Conservation (phyloP, 2,113 vertebrate species). For the Macheiramphus alcinus region DNA sequence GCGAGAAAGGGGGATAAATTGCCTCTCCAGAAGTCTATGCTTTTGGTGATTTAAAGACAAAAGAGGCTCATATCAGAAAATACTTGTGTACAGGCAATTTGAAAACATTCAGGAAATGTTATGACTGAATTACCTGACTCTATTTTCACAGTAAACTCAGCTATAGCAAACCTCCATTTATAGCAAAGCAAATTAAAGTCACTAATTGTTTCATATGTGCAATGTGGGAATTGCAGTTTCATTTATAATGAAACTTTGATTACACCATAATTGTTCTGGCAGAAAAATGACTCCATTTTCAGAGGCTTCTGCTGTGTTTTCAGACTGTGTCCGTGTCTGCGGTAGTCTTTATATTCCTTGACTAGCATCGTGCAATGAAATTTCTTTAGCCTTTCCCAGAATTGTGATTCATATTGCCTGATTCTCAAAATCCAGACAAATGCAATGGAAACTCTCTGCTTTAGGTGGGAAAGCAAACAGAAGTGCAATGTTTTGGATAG, state of each 20-base stretch:
- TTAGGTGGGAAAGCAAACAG: not conserved
- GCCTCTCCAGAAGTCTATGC: not conserved
- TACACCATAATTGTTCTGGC: slow-evolving; percentile 39
- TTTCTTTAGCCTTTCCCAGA: slow-evolving; percentile 16
- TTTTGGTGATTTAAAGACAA: not conserved
- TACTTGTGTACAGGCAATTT: not conserved
- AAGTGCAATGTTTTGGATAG: not conserved
- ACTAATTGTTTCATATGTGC: slow-evolving; percentile 63
- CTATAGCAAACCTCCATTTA: not conserved
- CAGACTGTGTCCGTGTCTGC: not conserved
- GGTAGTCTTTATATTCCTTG: slow-evolving; percentile 20
- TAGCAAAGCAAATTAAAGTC: slow-evolving; percentile 16
- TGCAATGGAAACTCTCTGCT: not conserved
- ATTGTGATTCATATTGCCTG: not conserved
- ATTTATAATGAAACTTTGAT: slow-evolving; percentile 59
- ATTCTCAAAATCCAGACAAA: slow-evolving; percentile 21
- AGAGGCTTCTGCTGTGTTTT: slow-evolving; percentile 40
- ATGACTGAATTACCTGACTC: not conserved
- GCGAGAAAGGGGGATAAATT: not conserved
- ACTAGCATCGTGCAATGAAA: not conserved
- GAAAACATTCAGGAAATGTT: not conserved
- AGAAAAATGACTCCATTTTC: slow-evolving; percentile 25
- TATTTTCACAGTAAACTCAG: not conserved
- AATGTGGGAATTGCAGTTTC: slow-evolving; percentile 47
- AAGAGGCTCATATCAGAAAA: not conserved